These are phyloP conservation scores for Cuculus canorus DNA, from an alignment of 2,797 vertebrate species.

Conservation along the genomic window DNA sequence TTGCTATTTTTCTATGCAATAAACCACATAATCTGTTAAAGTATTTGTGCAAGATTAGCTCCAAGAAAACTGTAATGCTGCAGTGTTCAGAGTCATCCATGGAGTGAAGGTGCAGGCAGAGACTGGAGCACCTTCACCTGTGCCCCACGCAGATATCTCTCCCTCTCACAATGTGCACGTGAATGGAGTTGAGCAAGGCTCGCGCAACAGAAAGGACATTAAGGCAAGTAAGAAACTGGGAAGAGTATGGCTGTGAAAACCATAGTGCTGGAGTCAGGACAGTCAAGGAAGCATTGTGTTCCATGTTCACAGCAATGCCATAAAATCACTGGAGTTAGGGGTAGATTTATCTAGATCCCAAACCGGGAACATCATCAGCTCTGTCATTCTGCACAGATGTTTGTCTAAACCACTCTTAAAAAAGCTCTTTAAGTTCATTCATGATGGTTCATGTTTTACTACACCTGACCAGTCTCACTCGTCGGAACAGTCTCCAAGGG, in stretches of 20 bases:
- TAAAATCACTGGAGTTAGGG: neutral
- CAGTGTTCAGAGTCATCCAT: neutral
- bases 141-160: accelerated
- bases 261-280: neutral
- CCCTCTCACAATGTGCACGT: neutral
- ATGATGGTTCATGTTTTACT: neutral
- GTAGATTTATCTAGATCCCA: neutral
- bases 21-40: neutral
- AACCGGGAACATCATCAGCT: neutral
- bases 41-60: neutral
- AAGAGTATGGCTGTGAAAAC: neutral
- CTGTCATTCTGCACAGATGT: neutral
- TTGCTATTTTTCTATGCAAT: neutral
- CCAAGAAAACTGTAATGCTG: neutral
- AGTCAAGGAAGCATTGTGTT: neutral
- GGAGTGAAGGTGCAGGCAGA: neutral
- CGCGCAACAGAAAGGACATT: neutral
- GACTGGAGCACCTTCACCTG: no score
- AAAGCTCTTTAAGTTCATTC: neutral
- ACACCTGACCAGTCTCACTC: neutral
- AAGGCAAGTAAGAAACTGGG: neutral
- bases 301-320: neutral
- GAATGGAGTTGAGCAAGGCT: neutral
- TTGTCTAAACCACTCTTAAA: neutral
- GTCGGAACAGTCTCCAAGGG: neutral